These are phyloP conservation scores for Lasioglossum pauxillum DNA, from an alignment of 2,888 invertebrate species.

Conservation along the genomic window DNA sequence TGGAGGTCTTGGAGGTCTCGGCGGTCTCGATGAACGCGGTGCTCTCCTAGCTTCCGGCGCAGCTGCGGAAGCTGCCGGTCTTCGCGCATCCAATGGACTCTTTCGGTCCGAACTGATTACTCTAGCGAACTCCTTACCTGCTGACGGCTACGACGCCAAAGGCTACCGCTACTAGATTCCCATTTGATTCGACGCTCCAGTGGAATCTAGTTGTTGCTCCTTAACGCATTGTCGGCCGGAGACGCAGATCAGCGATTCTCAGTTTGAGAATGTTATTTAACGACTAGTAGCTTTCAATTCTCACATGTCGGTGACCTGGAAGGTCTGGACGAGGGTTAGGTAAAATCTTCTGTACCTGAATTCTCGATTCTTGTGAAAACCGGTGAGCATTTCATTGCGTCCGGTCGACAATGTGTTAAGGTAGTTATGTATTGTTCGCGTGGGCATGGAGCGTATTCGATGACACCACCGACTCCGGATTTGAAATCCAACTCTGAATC, in stretches of 20 bases:
- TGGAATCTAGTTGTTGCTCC: constrained; percentile 26
- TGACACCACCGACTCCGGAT: neutral
- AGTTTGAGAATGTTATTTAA: neutral
- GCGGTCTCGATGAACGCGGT: neutral
- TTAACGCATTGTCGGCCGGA: neutral
- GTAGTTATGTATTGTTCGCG: neutral
- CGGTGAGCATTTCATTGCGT: neutral
- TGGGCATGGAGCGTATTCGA: neutral
- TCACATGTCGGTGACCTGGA: neutral
- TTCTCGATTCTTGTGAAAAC: neutral
- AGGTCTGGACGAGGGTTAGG: neutral
- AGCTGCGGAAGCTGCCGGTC: neutral
- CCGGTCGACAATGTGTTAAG: neutral
- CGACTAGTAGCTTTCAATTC: neutral
- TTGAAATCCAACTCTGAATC: neutral
- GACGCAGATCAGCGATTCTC: neutral
- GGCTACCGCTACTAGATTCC: constrained; percentile 55
- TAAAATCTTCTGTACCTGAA: neutral
- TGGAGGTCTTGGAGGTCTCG: neutral
- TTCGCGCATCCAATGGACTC: constrained; percentile 7
- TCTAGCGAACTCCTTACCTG: constrained; percentile 60
- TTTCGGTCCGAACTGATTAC: constrained; percentile 46
- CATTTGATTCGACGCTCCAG: neutral
- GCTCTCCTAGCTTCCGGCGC: neutral
- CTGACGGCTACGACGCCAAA: constrained; percentile 76